Conservation (phyloP, 2,113 vertebrate genomes). For the Nannospalax galili region DNA sequence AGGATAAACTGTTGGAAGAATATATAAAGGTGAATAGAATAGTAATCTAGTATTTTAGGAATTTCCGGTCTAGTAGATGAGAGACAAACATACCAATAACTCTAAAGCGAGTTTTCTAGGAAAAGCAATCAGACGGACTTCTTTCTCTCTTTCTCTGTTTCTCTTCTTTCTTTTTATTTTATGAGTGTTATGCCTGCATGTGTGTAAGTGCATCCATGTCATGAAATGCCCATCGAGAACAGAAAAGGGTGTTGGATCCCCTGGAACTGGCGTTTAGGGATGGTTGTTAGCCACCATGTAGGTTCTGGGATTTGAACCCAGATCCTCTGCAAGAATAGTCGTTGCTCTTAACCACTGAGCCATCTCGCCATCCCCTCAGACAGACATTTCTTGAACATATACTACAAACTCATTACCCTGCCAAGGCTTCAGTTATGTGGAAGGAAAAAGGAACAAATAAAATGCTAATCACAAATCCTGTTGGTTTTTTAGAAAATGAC, state of each 20-base stretch:
- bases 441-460: neutral
- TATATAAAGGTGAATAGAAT: neutral
- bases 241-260: no score
- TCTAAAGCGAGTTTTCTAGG: neutral
- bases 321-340: no score
- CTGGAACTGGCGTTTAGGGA: no score
- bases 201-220: no score
- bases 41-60: neutral
- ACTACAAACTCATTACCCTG: neutral
- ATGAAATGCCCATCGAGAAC: no score
- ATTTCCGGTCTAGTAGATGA: neutral
- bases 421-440: neutral
- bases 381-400: neutral
- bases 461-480: neutral
- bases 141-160: no score
- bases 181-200: no score
- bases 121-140: neutral
- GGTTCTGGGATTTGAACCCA: no score
- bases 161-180: no score
- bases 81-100: neutral
- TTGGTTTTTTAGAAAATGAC: constrained; percentile 13
- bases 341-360: no score
- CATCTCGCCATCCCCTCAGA: no score
- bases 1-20: neutral
- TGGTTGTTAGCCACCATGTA: no score